Conservation (phyloP, 2,888 invertebrate species). For the Drosophila aldrichi region DNA sequence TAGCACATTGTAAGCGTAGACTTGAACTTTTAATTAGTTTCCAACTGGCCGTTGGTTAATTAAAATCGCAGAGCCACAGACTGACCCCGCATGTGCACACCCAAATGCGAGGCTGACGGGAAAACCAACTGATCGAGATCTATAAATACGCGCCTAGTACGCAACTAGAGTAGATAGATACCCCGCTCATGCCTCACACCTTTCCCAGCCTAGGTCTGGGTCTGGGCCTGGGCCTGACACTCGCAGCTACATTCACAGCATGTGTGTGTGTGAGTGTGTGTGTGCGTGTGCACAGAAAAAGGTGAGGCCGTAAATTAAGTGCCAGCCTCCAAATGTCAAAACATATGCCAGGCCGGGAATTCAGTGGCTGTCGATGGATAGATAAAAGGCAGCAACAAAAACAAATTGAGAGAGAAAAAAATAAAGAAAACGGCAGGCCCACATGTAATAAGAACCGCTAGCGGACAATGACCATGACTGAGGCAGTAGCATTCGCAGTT, state of each 20-base stretch:
- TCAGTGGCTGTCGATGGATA: constrained; percentile 34
- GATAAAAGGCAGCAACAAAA: background rate
- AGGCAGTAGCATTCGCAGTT: constrained; percentile 85
- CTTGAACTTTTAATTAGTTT: constrained; percentile 69
- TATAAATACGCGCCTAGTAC: constrained; percentile 29
- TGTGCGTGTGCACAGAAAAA: constrained; percentile 13
- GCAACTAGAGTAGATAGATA: constrained; percentile 1
- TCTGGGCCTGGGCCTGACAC: constrained; percentile 37
- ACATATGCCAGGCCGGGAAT: constrained; percentile 58
- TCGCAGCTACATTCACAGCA: background rate
- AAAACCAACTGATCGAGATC: constrained; percentile 13
- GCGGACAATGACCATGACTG: constrained; percentile 92
- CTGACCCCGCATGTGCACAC: constrained; percentile 21
- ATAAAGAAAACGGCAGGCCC: constrained; percentile 1
- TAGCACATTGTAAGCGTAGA: constrained; percentile 23
- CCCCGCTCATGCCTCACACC: background rate
- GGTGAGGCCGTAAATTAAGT: constrained; percentile 68
- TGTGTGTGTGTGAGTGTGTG: background rate
- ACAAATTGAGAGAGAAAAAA: background rate
- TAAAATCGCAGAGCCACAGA: constrained; percentile 47
- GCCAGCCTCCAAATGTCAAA: constrained; percentile 72
- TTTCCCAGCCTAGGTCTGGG: constrained; percentile 23
- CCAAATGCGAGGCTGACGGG: constrained; percentile 12
- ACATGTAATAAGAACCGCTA: constrained; percentile 52
- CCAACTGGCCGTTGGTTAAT: constrained; percentile 55